Percentiles rank a stretch among this genome's conserved stretches.
These are phyloP conservation scores for Marcusenius ussheri DNA, from an alignment of 2,113 vertebrate species.

Conservation along the genomic window DNA sequence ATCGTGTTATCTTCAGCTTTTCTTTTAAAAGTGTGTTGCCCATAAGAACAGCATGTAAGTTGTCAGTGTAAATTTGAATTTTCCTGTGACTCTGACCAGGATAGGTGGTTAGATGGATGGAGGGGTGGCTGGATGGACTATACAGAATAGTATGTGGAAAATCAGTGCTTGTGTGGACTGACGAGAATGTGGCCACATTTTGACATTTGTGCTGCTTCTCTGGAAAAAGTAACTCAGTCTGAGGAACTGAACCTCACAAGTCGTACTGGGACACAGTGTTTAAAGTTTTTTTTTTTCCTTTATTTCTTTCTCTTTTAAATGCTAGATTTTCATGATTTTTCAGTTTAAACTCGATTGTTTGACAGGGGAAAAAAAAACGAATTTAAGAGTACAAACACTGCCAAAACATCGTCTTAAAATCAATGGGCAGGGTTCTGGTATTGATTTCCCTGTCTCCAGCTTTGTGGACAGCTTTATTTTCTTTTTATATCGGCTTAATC, in stretches of 20 bases:
- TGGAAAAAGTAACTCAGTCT: slow-evolving; percentile 4
- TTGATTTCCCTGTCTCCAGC: neutral
- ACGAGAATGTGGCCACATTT: neutral
- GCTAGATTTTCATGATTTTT: neutral
- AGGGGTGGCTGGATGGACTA: neutral
- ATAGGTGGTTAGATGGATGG: neutral
- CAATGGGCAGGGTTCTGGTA: neutral
- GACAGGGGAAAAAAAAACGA: neutral
- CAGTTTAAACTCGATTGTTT: neutral
- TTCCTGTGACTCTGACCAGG: neutral
- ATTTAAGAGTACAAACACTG: neutral
- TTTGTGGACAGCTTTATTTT: neutral
- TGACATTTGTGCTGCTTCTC: neutral
- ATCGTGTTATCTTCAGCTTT: neutral
- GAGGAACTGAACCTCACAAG: neutral
- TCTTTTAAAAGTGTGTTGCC: neutral
- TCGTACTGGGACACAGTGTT: neutral
- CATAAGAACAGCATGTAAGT: neutral
- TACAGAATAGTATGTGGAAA: neutral
- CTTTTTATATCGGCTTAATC: neutral
- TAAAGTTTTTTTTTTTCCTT: neutral
- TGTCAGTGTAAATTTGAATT: neutral
- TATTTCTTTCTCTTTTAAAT: neutral
- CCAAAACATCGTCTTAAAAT: neutral
- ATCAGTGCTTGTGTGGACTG: neutral